Conservation (phyloP, 2,797 vertebrate genomes). For the Lepilemur ruficaudatus region DNA sequence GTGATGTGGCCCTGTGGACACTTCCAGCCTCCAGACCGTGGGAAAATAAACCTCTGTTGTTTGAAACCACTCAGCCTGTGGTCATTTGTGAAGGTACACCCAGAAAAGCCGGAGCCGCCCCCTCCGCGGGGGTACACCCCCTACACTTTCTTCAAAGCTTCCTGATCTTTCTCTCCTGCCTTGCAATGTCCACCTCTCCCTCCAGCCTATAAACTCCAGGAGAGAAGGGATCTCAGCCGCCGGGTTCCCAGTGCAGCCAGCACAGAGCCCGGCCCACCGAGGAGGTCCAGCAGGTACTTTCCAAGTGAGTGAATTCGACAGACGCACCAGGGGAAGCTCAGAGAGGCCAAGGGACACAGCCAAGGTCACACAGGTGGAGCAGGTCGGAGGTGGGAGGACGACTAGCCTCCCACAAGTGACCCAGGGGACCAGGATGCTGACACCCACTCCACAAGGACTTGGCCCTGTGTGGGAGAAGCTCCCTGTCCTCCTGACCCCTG, state of each 20-base stretch:
- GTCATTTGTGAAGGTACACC: background rate
- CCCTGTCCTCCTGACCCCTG: background rate
- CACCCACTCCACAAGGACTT: accelerated
- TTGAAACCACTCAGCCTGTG: background rate
- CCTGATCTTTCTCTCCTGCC: background rate
- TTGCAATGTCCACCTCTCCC: background rate
- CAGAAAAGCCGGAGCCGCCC: background rate
- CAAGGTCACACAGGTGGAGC: background rate
- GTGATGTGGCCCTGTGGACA: accelerated
- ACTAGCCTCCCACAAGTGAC: background rate
- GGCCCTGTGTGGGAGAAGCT: too few relatives aligned
- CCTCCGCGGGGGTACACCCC: background rate
- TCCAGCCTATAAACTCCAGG: background rate
- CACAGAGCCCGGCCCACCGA: background rate
- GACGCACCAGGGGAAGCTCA: background rate
- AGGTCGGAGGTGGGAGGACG: background rate
- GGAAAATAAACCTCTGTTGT: background rate
- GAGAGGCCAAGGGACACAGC: background rate
- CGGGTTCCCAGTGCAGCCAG: accelerated
- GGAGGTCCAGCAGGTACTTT: background rate
- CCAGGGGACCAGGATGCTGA: background rate
- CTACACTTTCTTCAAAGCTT: background rate
- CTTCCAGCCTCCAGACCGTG: too few relatives aligned
- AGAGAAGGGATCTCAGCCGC: background rate
- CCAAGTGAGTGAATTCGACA: background rate